These are phyloP conservation scores for Entomyzon cyanotis DNA, from an alignment of 2,113 vertebrate genomes.

Conservation along the genomic window DNA sequence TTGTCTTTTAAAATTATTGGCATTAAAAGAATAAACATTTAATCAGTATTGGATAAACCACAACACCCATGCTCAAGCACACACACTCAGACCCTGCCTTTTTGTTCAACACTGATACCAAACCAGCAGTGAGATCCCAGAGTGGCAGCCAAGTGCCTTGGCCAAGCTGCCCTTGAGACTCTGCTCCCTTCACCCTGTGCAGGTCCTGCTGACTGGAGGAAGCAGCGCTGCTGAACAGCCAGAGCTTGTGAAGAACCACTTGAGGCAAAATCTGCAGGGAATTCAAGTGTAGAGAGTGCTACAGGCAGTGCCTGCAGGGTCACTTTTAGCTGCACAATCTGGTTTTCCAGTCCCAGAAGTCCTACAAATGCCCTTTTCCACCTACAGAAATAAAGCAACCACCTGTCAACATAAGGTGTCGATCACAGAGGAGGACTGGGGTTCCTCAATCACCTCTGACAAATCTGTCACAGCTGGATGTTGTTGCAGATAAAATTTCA, in stretches of 20 bases:
- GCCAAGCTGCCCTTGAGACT: not conserved
- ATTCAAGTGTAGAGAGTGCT: not conserved
- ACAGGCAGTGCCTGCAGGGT: not conserved
- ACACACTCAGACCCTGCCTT: not conserved
- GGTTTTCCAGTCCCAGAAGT: not conserved
- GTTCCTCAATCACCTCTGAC: not conserved
- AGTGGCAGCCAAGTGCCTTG: not conserved
- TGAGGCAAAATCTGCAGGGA: not conserved
- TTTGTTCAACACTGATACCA: not conserved
- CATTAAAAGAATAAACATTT: not conserved
- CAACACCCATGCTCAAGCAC: accelerated
- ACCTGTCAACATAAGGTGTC: not conserved
- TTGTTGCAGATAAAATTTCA: not conserved
- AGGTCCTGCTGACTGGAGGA: not conserved
- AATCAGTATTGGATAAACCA: not conserved
- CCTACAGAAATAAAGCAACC: not conserved
- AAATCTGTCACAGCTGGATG: not conserved
- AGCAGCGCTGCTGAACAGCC: not conserved
- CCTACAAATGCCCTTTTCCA: not conserved
- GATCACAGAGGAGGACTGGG: not conserved
- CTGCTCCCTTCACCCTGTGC: not conserved
- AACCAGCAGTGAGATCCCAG: not conserved
- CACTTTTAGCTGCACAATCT: not conserved
- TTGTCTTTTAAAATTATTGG: not conserved
- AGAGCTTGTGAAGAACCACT: not conserved